Conservation (phyloP, 2,888 invertebrate genomes). For the Adela reaumurella region DNA sequence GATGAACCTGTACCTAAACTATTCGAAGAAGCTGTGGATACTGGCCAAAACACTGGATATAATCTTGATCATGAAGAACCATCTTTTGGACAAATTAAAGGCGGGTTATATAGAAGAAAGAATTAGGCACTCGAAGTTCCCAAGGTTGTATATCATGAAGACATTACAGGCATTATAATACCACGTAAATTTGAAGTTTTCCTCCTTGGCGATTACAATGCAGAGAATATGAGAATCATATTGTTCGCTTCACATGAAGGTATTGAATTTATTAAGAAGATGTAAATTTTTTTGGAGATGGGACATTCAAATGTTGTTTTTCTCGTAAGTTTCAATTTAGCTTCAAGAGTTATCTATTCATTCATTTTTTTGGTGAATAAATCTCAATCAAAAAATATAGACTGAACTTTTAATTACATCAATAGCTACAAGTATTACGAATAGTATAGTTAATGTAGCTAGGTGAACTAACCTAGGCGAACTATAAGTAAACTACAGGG, state of each 20-base stretch:
- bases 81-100: conserved; percentile 2
- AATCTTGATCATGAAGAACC: conserved; percentile 1
- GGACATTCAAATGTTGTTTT: too few relatives aligned
- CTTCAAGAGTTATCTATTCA: too few relatives aligned
- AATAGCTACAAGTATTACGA: too few relatives aligned
- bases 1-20: conserved; percentile 1
- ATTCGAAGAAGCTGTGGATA: background rate
- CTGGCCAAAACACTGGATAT: conserved; percentile 1
- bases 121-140: conserved; percentile 2
- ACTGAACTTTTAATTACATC: too few relatives aligned
- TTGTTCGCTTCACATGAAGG: conserved; percentile 5
- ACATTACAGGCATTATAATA: conserved; percentile 1
- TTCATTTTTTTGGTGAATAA: too few relatives aligned
- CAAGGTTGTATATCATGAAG: background rate
- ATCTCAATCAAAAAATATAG: too few relatives aligned
- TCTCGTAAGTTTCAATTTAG: too few relatives aligned
- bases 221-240: conserved; percentile 5
- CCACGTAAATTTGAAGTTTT: conserved; percentile 4
- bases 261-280: background rate
- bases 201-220: conserved; percentile 4
- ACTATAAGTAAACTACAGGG: too few relatives aligned
- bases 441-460: too few relatives aligned
- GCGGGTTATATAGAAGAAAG: background rate
- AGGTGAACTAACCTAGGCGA: too few relatives aligned
- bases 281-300: too few relatives aligned